Evolutionary conservation across 2,113 vertebrate genomes (phyloP), one percentile per base, ranked within the genome.

Genomic region (Procapra przewalskii): DNA sequence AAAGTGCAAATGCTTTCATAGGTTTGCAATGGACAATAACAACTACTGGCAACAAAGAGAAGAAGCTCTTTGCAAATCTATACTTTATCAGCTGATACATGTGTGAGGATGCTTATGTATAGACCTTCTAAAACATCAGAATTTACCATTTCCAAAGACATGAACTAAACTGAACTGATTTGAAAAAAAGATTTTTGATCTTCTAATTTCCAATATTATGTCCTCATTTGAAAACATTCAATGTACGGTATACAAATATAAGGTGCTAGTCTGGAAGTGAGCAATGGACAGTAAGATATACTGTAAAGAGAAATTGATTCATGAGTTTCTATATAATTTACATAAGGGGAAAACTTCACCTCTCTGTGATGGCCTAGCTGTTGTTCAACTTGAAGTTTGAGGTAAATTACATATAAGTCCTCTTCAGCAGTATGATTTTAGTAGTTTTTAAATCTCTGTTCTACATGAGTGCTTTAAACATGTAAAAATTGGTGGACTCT

Each of bases 1-100:
- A 92, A 98, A 97, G 97, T 15, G 54, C 52, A 86, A 43, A 93
- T 85, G 88, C 96, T 71, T 57, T 97, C 90, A 96, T 10, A 95
- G 36, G 62, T 43, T 97, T 88, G 29, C 82, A 92, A 36, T 84
- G 71, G 62, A 23, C 29, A 27, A 89, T 31, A 98, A 67, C 52
- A 89, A 11, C 19, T 64, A 2, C 19, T 6, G 11, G 52, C 89
- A 71, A 93, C 77, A 94, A 85, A 92, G 67, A 94, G 84, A 16
- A 29, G 19, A 25, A 90, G 17, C 9, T 88, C 13, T 95, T 87
- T 10, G n/a, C 59, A 97, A 55, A 91, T 95, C 60, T 88, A 19
- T 77, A 12, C 55, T 94, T 95, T 45, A 82, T 48, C 0, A 3
- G 5, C 33, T 33, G 17, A 90, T 17, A n/a, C 4, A 3, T n/a